Evolutionary conservation across 2,888 invertebrate genomes (phyloP).

Genomic region (Nomada fucata): DNA sequence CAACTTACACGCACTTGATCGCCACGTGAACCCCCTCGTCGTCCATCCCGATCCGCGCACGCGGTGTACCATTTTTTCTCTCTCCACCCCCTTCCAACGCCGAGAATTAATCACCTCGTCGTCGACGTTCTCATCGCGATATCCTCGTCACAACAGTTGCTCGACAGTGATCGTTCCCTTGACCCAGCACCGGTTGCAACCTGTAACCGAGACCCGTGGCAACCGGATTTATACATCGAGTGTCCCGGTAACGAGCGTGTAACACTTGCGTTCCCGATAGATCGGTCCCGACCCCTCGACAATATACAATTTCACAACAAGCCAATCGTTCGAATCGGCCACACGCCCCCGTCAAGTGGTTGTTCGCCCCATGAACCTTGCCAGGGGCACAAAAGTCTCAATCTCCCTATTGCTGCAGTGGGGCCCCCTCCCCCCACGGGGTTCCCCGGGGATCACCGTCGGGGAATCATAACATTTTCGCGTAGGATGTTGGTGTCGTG

Average conservation of each 20-base stretch:
- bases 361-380: slow-evolving; percentile 56
- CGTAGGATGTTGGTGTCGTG: slow-evolving; percentile 74
- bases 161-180: neutral
- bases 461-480: slow-evolving; percentile 72
- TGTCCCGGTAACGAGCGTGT: slow-evolving; percentile 52
- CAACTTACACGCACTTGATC: neutral
- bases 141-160: slow-evolving; percentile 22
- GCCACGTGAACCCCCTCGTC: neutral
- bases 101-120: slow-evolving; percentile 19
- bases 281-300: slow-evolving; percentile 39
- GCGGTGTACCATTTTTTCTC: neutral
- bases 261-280: slow-evolving; percentile 51
- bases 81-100: neutral
- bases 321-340: slow-evolving; percentile 72
- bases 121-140: slow-evolving; percentile 5
- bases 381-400: slow-evolving; percentile 21
- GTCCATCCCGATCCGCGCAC: neutral
- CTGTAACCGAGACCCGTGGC: slow-evolving; percentile 78
- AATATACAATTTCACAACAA: slow-evolving; percentile 79
- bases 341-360: slow-evolving; percentile 60
- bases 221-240: slow-evolving; percentile 60
- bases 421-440: slow-evolving; percentile 40
- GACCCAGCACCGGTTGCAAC: slow-evolving; percentile 52
- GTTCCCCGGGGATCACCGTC: slow-evolving; percentile 53
- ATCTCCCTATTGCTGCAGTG: neutral